Evolutionary conservation across 2,888 invertebrate species (phyloP).

Genomic region (Caradrina clavipalpis): DNA sequence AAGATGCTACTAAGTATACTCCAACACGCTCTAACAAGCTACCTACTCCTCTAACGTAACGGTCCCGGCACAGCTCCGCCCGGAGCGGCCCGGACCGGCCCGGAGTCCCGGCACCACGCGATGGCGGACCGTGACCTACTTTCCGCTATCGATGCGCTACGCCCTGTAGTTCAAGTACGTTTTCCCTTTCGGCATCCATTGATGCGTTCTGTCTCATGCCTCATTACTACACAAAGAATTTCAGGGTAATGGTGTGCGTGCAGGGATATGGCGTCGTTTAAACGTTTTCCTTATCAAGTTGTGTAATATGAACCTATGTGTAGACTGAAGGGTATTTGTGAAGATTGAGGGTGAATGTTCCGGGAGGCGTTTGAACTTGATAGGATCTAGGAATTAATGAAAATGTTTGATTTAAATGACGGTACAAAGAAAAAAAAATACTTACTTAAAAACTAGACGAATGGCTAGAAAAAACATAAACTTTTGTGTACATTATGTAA

Average conservation of each 20-base stretch:
- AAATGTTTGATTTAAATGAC: neutral
- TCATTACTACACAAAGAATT: constrained; percentile 53
- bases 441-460: too few relatives aligned
- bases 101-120: constrained; percentile 69
- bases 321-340: neutral
- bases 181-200: constrained; percentile 80
- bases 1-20: constrained; percentile 31
- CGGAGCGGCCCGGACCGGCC: constrained; percentile 33
- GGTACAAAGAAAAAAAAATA: too few relatives aligned
- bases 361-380: constrained; percentile 23
- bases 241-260: constrained; percentile 41
- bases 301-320: neutral
- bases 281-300: constrained; percentile 32
- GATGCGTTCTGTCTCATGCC: constrained; percentile 67
- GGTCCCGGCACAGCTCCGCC: constrained; percentile 52
- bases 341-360: constrained; percentile 28
- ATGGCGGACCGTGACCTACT: constrained; percentile 82
- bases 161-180: constrained; percentile 80
- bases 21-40: constrained; percentile 41
- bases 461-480: too few relatives aligned
- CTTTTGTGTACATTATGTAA: too few relatives aligned
- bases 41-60: constrained; percentile 11
- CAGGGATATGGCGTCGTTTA: constrained; percentile 12
- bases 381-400: constrained; percentile 1
- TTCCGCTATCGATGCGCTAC: constrained; percentile 80